These are phyloP conservation scores for Lasius fuliginosus DNA, from an alignment of 2,888 invertebrate species.

Conservation along the genomic window DNA sequence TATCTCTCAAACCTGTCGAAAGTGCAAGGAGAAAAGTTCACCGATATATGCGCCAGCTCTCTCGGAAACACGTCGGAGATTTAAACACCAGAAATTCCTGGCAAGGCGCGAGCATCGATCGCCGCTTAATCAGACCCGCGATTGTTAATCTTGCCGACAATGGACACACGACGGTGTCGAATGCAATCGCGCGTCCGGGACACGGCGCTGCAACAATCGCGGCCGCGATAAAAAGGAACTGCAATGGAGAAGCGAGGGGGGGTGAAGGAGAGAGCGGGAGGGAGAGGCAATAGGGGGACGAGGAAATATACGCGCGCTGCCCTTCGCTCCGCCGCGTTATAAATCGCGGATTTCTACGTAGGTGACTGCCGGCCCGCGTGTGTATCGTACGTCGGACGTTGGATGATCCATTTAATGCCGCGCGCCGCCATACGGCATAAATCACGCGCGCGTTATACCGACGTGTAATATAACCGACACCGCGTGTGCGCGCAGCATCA, in stretches of 20 bases:
- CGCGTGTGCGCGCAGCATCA: constrained; percentile 68
- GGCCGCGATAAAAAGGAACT: constrained; percentile 46
- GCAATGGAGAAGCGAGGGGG: constrained; percentile 39
- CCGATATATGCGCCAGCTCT: not conserved
- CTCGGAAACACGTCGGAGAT: constrained; percentile 16
- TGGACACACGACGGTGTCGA: constrained; percentile 52
- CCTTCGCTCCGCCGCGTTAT: constrained; percentile 75
- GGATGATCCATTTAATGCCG: constrained; percentile 80
- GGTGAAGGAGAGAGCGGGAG: constrained; percentile 51
- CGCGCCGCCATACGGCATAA: constrained; percentile 76
- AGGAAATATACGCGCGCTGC: constrained; percentile 66
- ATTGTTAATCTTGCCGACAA: constrained; percentile 56
- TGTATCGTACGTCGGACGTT: constrained; percentile 73
- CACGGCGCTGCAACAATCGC: constrained; percentile 43
- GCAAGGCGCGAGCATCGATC: constrained; percentile 38
- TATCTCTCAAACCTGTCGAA: not conserved
- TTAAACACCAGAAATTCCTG: constrained; percentile 36
- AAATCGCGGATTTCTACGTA: constrained; percentile 79
- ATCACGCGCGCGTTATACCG: constrained; percentile 78
- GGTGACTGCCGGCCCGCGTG: constrained; percentile 73
- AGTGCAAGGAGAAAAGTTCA: not conserved
- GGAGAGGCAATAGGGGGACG: constrained; percentile 45
- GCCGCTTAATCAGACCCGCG: constrained; percentile 49
- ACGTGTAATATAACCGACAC: constrained; percentile 79
- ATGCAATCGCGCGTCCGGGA: constrained; percentile 48